Base-by-base conservation (phyloP, 92 coral and sea anemone species). In the Phymanthus crucifer region DNA sequence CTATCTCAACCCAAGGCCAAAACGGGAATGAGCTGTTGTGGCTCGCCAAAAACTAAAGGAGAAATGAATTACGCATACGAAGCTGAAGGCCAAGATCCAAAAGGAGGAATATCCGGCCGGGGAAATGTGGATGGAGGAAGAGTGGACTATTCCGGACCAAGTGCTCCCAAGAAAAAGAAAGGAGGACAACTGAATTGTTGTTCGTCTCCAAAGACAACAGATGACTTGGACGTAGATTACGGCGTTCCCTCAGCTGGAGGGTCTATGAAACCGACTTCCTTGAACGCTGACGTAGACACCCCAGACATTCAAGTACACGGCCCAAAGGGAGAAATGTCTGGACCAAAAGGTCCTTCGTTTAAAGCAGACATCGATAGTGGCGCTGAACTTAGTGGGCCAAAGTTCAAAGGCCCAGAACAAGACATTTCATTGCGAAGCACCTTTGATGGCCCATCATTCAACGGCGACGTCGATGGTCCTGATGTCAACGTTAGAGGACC, bases 41-140 rank as follows among this genome's bases (percentile, higher is more conserved):
- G 85, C 1, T 81, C 85, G 19, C 67, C 85, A 7, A 81, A 81
- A 72, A 72, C 85, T 7, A 58, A 73, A 46, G 85, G 79, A 35
- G 85, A 81, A 54, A 47, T 74, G 70, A 58, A 81, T 54, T 81
- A 71, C 61, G 78, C 85, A 37, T 81, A 81, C 67, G 85, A 45
- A 29, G 61, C 65, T 2, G 78, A 73, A 23, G 73, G 85, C 17
- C 52, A 32, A 29, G 36, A 31, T 31, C 80, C 80, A n/a, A 37
- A 47, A 40, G 77, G 77, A 73, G 13, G 26, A 69, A 23, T 69
- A 17, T 69, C 73, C 12, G 73, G 73, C 3, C 45, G 26, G 19
- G 47, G 45, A 69, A 38, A 38, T 34, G 32, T 40, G 3, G 29
- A 73, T 38, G 36, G 35, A 33, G 26, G 69, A 75, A 70, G 78